Conservation (phyloP, 2,797 vertebrate species). For the Sorex maritimensis region DNA sequence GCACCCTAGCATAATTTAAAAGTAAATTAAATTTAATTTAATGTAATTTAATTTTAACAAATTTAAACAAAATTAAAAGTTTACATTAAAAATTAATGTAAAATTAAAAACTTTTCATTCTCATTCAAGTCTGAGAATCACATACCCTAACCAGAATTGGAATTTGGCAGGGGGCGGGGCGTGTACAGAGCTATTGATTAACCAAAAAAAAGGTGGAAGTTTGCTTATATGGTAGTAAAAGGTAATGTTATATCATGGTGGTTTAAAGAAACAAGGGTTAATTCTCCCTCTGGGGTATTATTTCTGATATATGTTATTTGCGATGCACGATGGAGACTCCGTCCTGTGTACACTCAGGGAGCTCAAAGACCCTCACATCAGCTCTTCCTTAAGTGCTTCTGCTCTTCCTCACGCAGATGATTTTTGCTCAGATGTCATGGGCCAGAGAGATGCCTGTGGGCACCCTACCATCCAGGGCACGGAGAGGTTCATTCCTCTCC, state of each 20-base stretch:
- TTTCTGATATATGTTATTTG: background rate
- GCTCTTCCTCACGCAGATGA: background rate
- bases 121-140: too few species aligned
- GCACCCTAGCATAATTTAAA: too few species aligned
- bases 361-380: background rate
- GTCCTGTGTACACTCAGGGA: background rate
- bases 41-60: too few species aligned
- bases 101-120: too few species aligned
- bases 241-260: background rate
- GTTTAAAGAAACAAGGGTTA: background rate
- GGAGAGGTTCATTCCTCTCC: background rate
- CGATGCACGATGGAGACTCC: too few species aligned
- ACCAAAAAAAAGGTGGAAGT: background rate
- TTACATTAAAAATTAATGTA: too few species aligned
- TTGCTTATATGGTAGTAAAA: background rate
- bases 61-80: too few species aligned
- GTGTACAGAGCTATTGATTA: background rate
- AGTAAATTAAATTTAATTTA: too few species aligned
- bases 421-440: background rate
- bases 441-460: slow-evolving; percentile 8
- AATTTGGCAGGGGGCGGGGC: background rate
- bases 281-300: background rate
- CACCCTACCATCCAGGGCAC: background rate
- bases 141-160: background rate
- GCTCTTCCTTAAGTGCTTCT: background rate